Percentiles rank a stretch among this genome's conserved stretches.
Evolutionary conservation across 2,797 vertebrate species (phyloP).

Genomic region (Eutrigla gurnardus): DNA sequence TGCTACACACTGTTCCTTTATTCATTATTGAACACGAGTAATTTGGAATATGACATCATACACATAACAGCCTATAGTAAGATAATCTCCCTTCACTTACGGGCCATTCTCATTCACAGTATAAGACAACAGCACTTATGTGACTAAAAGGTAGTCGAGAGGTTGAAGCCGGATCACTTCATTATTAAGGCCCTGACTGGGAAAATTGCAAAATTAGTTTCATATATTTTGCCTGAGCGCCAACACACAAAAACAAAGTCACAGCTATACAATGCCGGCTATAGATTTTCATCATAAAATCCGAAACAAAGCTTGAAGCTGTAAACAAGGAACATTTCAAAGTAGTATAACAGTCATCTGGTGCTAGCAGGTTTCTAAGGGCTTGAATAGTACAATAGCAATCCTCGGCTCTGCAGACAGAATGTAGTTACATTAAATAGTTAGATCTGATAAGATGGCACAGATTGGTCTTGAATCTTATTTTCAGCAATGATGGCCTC

Average conservation of each 20-base stretch:
- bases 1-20: constrained; percentile 1
- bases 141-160: constrained; percentile 48
- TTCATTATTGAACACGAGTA: constrained; percentile 2
- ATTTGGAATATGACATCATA: constrained; percentile 6
- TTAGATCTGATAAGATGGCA: constrained; percentile 56
- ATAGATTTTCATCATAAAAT: neutral
- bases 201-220: constrained; percentile 43
- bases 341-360: constrained; percentile 68
- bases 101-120: constrained; percentile 57
- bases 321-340: constrained; percentile 60
- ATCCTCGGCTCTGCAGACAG: constrained; percentile 15
- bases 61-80: constrained; percentile 9
- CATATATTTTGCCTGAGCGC: constrained; percentile 34
- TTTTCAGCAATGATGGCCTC: constrained; percentile 1
- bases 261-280: constrained; percentile 10
- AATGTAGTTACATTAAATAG: neutral
- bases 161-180: constrained; percentile 53
- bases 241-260: constrained; percentile 32
- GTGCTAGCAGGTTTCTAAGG: constrained; percentile 42
- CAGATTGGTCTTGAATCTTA: constrained; percentile 30
- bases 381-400: constrained; percentile 9
- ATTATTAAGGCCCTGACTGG: constrained; percentile 68
- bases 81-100: constrained; percentile 16
- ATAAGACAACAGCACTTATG: constrained; percentile 58
- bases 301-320: constrained; percentile 15